Evolutionary conservation across 2,888 invertebrate genomes (phyloP), one percentile per base, ranked within the genome.

Genomic region (Andrena fulva): DNA sequence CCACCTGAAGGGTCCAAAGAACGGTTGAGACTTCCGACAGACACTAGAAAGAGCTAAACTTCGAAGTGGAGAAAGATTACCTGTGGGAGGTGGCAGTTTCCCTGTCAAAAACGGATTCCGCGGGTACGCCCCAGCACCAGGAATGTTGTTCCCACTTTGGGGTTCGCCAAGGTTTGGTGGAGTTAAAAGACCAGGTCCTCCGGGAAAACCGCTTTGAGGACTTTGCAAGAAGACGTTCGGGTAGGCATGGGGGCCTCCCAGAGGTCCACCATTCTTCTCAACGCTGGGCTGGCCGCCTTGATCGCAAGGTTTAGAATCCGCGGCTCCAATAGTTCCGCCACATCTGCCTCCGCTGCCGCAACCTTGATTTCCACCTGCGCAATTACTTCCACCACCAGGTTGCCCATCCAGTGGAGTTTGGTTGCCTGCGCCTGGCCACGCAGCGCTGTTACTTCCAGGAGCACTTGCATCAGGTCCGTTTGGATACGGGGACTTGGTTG

Each of bases 31-130:
- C 16, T 16, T 42, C 5, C 1, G 10, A 4, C 16, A 59, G 6
- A 16, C 29, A 29, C 6, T 10, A 27, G 27, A 12, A 6, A 7
- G 0, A 6, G 4, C 0, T 24, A 56, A 56, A 8, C 33, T 59
- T 31, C 10, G 0, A 3, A 16, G 27, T 29, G 2, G 1, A 59
- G n/a, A 33, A 20, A 68, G 64, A 80, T 72, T 59, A 29, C n/a
- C 12, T 0, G 8, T 24, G 8, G 42, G 16, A 10, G 0, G 20
- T 2, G 73, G 31, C 24, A 73, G 16, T 2, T 80, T 10, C 31
- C 75, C 71, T 12, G 2, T 79, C 20, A 85, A 59, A 10, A 79
- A 85, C 2, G 86, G 85, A 62, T 85, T 85, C n/a, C 56, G 62
- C 12, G 6, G 16, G 7, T 56, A 67, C 24, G 64, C 56, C 29